phyloP scores from a whole-genome alignment of 2,888 invertebrate species.

The Malachius bipustulatus region DNA sequence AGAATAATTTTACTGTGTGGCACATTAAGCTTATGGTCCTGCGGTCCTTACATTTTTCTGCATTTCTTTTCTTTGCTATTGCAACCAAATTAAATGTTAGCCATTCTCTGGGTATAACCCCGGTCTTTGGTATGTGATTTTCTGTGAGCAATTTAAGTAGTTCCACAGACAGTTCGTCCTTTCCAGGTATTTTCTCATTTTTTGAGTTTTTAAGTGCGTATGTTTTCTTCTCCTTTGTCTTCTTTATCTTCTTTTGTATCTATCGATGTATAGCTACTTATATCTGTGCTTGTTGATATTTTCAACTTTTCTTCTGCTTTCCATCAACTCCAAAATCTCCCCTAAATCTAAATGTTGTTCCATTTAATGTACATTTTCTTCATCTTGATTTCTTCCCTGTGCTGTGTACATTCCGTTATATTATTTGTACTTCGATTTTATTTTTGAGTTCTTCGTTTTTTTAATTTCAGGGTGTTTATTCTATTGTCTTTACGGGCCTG shows the following conservation, averaged over 20 bases:
- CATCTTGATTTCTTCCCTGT: too few relatives aligned
- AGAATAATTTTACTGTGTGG: slow-evolving; percentile 1
- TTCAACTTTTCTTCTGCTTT: background rate
- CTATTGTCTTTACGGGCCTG: too few relatives aligned
- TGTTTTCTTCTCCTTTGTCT: background rate
- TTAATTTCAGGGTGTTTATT: too few relatives aligned
- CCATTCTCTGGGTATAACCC: slow-evolving; percentile 2
- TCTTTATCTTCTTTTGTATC: background rate
- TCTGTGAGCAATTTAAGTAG: background rate
- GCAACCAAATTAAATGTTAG: background rate
- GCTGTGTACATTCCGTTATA: too few relatives aligned
- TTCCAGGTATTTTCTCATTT: background rate
- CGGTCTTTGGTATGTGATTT: slow-evolving; percentile 1
- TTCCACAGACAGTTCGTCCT: slow-evolving; percentile 2
- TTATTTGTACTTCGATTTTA: too few relatives aligned
- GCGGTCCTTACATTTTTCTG: slow-evolving; percentile 3
- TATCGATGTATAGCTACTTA: slow-evolving; percentile 1
- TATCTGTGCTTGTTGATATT: background rate
- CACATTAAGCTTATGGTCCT: slow-evolving; percentile 2
- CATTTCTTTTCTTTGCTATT: slow-evolving; percentile 1
- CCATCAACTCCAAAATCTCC: slow-evolving; percentile 2
- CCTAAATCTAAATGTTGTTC: too few relatives aligned
- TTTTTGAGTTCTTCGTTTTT: too few relatives aligned
- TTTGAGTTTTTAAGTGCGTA: slow-evolving; percentile 2
- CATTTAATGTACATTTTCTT: too few relatives aligned